phyloP scores from a whole-genome alignment of 92 coral and sea anemone species.

The Epizoanthus stellaris region DNA sequence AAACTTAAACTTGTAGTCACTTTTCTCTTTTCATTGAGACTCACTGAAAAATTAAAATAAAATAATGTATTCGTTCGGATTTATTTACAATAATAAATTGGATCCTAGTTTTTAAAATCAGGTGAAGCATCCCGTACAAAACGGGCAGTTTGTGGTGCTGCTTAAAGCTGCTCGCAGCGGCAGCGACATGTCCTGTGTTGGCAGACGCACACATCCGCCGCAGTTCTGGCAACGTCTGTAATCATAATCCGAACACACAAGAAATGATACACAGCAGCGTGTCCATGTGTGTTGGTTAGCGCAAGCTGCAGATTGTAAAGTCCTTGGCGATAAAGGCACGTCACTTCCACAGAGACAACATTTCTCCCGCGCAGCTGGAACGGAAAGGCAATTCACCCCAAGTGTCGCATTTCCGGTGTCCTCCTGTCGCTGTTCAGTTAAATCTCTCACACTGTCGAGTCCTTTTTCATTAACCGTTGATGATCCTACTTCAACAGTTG shows the following conservation, averaged over 20 bases:
- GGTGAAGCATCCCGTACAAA: conserved; percentile 58
- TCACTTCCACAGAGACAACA: conserved; percentile 51
- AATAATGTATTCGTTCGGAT: background rate
- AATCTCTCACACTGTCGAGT: background rate
- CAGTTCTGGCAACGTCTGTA: conserved; percentile 65
- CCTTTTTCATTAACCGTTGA: background rate
- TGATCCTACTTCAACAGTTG: background rate
- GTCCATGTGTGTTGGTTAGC: conserved; percentile 57
- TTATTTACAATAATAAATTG: background rate
- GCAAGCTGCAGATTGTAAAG: conserved; percentile 47
- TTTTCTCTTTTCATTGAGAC: too few relatives aligned
- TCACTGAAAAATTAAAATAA: background rate
- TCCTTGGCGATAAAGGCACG: conserved; percentile 43
- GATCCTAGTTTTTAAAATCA: background rate
- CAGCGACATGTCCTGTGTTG: conserved; percentile 34
- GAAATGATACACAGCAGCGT: conserved; percentile 56
- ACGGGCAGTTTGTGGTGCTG: conserved; percentile 44
- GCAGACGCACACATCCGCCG: conserved; percentile 42
- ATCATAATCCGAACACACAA: conserved; percentile 39
- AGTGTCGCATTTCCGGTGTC: too few relatives aligned
- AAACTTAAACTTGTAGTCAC: too few relatives aligned
- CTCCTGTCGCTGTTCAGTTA: background rate
- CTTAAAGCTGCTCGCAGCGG: conserved; percentile 27
- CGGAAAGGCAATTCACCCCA: background rate
- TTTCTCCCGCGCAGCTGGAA: conserved; percentile 38